Evolutionary conservation across 2,797 vertebrate genomes (phyloP), one percentile per base, ranked within the genome.

Genomic region (Sebastes variabilis): DNA sequence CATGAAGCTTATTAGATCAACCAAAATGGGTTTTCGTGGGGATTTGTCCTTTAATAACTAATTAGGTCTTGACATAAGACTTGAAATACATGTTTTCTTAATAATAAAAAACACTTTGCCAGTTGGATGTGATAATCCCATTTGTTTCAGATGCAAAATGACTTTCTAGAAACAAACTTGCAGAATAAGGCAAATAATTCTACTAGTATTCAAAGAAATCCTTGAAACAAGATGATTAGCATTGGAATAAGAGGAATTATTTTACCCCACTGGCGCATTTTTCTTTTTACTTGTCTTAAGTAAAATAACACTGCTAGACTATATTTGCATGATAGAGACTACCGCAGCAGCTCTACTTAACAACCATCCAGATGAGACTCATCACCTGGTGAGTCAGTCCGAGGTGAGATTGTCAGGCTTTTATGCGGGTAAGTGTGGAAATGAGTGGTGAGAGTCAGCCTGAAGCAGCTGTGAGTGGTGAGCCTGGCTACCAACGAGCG

Each of bases 401-500:
- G 34, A 81, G 78, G 61, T 24, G 80, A 76, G 59, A 60, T 75
- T 30, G 73, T 73, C n/a, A 38, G 75, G 68, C 42, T 66, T 71
- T 78, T 56, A 18, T 52, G 61, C 66, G 18, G 74, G 29, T 72
- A 55, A 74, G 76, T 54, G 79, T 75, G 58, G 69, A 80, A 75
- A 25, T 66, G 62, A 80, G 78, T 32, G 34, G 34, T 24, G 52
- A 77, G 52, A 77, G 62, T 71, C 34, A n/a, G 72, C 64, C 75
- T 60, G 74, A 64, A 83, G 78, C 82, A 66, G 74, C 80, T 82
- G 69, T 30, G 58, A 84, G 80, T 69, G 72, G 49, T 73, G 69
- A 87, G 74, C 75, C 66, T 72, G 74, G 75, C 87, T 62, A 75
- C 66, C 65, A 79, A 49, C 81, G 85, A 87, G 88, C 74, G 84